phyloP scores from a whole-genome alignment of 2,888 invertebrate species.

The Rotaria magnacalcarata region DNA sequence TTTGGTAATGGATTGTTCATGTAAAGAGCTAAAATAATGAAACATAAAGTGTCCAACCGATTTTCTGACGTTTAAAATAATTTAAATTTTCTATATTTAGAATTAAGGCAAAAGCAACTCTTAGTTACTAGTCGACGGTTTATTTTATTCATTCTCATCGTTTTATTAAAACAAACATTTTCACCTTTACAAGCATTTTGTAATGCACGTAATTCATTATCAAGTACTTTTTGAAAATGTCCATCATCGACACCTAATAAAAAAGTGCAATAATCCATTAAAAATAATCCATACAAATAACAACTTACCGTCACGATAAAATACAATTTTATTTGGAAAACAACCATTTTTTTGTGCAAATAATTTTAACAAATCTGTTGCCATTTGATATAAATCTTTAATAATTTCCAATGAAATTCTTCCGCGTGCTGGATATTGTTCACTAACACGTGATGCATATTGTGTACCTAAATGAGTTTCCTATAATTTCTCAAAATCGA shows the following conservation, averaged over 20 bases:
- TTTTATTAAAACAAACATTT: not conserved
- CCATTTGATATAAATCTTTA: constrained; percentile 13
- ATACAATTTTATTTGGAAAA: constrained; percentile 33
- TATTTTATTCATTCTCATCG: too few species aligned
- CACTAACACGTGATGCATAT: constrained; percentile 18
- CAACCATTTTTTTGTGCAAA: constrained; percentile 21
- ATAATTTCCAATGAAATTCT: constrained; percentile 28
- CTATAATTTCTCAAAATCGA: too few species aligned
- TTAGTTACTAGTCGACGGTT: too few species aligned
- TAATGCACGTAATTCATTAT: constrained; percentile 25
- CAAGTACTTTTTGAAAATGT: constrained; percentile 26
- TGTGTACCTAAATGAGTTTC: not conserved
- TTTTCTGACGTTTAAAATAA: too few species aligned
- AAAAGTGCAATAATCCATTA: not conserved
- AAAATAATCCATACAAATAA: too few species aligned
- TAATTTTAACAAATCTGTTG: constrained; percentile 37
- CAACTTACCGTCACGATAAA: not conserved
- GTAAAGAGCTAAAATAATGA: not conserved
- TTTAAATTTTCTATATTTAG: too few species aligned
- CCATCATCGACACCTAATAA: not conserved
- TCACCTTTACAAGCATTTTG: constrained; percentile 30
- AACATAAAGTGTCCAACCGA: not conserved
- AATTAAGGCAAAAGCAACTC: too few species aligned
- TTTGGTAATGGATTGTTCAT: constrained; percentile 24
- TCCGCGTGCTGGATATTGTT: constrained; percentile 27